phyloP scores from a whole-genome alignment of 2,113 vertebrate species.

The Lanius ludovicianus region DNA sequence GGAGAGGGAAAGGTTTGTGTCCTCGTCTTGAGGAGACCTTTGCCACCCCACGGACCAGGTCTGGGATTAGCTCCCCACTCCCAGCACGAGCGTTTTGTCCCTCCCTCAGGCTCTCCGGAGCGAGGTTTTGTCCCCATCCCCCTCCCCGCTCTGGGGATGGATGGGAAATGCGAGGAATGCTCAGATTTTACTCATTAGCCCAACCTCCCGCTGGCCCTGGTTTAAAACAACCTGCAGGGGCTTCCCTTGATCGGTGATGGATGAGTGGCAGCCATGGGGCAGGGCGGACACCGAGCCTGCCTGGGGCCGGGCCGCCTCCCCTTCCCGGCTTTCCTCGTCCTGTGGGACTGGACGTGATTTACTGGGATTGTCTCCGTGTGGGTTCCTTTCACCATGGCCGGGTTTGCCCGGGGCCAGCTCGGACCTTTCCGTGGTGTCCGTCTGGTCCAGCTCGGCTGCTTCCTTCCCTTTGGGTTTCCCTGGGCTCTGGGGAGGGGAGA shows the following conservation, averaged over 20 bases:
- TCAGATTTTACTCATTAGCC: constrained; percentile 84
- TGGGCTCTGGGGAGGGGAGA: background rate
- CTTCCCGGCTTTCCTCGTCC: constrained; percentile 14
- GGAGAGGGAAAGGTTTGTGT: background rate
- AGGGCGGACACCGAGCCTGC: constrained; percentile 62
- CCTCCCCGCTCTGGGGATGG: constrained; percentile 38
- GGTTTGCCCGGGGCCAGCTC: background rate
- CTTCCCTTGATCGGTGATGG: constrained; percentile 80
- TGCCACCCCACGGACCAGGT: fast-evolving
- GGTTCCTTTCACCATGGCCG: background rate
- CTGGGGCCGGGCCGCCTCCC: constrained; percentile 38
- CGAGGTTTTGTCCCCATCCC: background rate
- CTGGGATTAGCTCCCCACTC: background rate
- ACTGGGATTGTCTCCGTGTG: constrained; percentile 64
- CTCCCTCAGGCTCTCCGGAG: background rate
- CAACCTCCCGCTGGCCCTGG: constrained; percentile 80
- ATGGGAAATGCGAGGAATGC: constrained; percentile 76
- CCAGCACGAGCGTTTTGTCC: background rate
- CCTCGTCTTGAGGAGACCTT: background rate
- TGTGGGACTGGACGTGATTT: constrained; percentile 51
- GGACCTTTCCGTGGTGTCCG: background rate
- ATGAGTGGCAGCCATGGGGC: constrained; percentile 68
- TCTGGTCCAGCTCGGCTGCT: background rate
- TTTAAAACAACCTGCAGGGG: constrained; percentile 69
- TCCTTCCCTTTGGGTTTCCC: background rate